phyloP scores from a whole-genome alignment of 92 coral and sea anemone species.

The Ricordea florida region DNA sequence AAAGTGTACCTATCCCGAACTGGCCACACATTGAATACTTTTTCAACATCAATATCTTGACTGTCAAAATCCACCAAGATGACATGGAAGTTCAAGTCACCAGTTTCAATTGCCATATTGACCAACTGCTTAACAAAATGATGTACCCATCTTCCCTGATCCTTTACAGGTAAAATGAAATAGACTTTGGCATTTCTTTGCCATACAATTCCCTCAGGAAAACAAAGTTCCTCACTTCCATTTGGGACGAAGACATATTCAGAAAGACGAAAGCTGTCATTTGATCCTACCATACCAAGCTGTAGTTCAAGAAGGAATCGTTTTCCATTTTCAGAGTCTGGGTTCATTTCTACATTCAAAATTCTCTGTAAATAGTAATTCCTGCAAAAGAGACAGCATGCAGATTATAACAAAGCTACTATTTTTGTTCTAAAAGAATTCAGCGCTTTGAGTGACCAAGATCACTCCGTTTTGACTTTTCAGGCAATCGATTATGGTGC shows the following conservation, averaged over 20 bases:
- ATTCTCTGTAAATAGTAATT: slow-evolving; percentile 7
- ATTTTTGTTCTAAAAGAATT: not conserved
- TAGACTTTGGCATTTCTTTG: slow-evolving; percentile 49
- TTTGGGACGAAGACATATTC: slow-evolving; percentile 9
- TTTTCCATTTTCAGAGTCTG: slow-evolving; percentile 12
- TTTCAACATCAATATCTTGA: slow-evolving; percentile 36
- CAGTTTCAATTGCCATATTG: slow-evolving; percentile 18
- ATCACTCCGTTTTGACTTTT: too few relatives aligned
- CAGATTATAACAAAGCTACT: not conserved
- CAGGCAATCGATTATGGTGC: too few relatives aligned
- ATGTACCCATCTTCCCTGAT: slow-evolving; percentile 67
- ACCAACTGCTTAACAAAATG: slow-evolving; percentile 48
- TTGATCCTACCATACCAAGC: slow-evolving; percentile 14
- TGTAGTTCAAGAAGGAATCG: slow-evolving; percentile 42
- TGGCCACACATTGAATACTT: not conserved
- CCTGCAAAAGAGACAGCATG: not conserved
- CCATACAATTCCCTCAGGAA: slow-evolving; percentile 45
- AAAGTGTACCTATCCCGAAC: slow-evolving; percentile 7
- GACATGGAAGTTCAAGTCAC: slow-evolving; percentile 40
- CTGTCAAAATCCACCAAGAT: slow-evolving; percentile 58
- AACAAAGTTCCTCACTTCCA: slow-evolving; percentile 7
- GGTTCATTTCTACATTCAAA: slow-evolving; percentile 15
- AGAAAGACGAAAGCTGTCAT: slow-evolving; percentile 26
- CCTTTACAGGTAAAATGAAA: slow-evolving; percentile 59
- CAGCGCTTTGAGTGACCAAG: not conserved